Base-by-base conservation (phyloP, 2,888 invertebrate genomes). In the Andrena praecox region DNA sequence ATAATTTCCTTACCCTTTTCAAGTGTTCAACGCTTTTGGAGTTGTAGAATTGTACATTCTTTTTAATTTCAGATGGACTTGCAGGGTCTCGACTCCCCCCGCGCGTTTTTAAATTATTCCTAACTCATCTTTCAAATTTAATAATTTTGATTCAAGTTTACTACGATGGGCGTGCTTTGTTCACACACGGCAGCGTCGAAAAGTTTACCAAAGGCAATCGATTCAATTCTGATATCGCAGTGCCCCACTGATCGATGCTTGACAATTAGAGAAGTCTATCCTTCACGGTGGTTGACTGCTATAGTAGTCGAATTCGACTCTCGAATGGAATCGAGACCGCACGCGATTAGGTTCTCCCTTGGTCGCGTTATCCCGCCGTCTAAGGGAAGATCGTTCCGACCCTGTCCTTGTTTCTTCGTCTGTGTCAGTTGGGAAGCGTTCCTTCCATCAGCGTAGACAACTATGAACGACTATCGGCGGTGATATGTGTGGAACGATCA, bases 231-330 rank as follows among this genome's bases (percentile, higher is more conserved):
- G 63, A 67, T 35, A 68, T 81, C 69, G 79, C 78, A 59, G 78
- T 83, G 78, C 68, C 67, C 50, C 82, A 42, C 71, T 82, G 87
- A 90, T 88, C 85, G 84, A 89, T 85, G 79, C 74, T 69, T 82
- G 80, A 85, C 86, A 87, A 89, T 90, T 89, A 85, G 87, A 85
- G 85, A 66, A 78, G 75, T 68, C 77, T 74, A 72, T 78, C 77
- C 88, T 86, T 88, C 85, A 82, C 80, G 76, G 83, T 79, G 85
- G 87, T 89, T 85, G 86, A 80, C 83, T 83, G 59, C 75, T 31
- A 48, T 54, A 42, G 74, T 63, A 76, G 74, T 80, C 68, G 80
- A 52, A 66, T 75, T 74, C 73, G 68, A 75, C 52, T 71, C 62
- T 75, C 68, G 84, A 84, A 86, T 84, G 62, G 87, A 78, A 72